A percentile compares a stretch with the other conserved stretches of the same genome.
phyloP scores from a whole-genome alignment of 2,888 invertebrate species.

The Entomobrya proxima region DNA sequence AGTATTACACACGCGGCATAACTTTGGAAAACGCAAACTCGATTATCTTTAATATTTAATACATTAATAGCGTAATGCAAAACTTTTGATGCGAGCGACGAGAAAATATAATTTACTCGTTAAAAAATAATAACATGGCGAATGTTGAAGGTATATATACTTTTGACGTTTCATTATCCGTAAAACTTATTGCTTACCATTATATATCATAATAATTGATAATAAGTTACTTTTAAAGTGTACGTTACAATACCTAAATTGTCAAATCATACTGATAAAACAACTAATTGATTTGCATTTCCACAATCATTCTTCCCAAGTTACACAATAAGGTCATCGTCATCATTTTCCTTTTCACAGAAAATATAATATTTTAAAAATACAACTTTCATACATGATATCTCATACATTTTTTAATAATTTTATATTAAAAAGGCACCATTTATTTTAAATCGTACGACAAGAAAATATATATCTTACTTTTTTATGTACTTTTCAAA shows the following conservation, averaged over 20 bases:
- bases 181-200: constrained; percentile 27
- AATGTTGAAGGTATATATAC: background rate
- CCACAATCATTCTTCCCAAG: constrained; percentile 32
- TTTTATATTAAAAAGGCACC: constrained; percentile 25
- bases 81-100: constrained; percentile 26
- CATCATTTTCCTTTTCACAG: background rate
- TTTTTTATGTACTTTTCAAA: background rate
- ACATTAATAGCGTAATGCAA: constrained; percentile 25
- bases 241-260: background rate
- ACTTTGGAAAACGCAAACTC: background rate
- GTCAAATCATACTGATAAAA: background rate
- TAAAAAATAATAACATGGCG: background rate
- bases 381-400: constrained; percentile 17
- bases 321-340: constrained; percentile 29
- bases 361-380: constrained; percentile 28
- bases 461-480: background rate
- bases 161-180: background rate
- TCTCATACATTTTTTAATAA: background rate
- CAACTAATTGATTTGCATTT: constrained; percentile 21
- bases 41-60: background rate
- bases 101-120: constrained; percentile 1
- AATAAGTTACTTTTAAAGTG: background rate
- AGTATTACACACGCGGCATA: background rate
- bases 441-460: constrained; percentile 30
- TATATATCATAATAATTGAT: background rate